Evolutionary conservation across 2,888 invertebrate species (phyloP), one percentile per base, ranked within the genome.

Genomic region (Eupithecia exiguata): DNA sequence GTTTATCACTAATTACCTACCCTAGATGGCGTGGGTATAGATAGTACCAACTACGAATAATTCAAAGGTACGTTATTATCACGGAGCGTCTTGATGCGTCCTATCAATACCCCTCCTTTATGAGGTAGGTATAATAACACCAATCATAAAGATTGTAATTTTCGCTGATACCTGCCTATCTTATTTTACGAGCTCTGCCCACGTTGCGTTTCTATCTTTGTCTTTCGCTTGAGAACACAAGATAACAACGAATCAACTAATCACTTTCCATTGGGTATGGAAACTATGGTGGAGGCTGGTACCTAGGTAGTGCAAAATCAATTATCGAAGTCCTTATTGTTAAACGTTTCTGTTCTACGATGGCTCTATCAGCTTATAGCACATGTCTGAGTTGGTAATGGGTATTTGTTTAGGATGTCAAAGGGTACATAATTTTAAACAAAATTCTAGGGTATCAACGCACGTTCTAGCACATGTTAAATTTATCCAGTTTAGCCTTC

Each of bases 401-500:
- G 5, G 49, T n/a, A n/a, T 49, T 46, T 46, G 12, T 5, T 46
- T 46, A 46, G 18, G 1, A 18, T 18, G 46, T 18, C 46, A 18
- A 46, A 18, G 16, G 18, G 5, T 7, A 46, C 6, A 46, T 40
- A 46, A 18, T 46, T 16, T 18, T 18, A 46, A 40, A 40, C 40
- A 40, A 40, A 40, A 4, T 40, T 10, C 43, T 43, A 43, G 14
- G 43, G 5, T 43, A 5, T 30, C 18, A 63, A 35, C 63, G 73
- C 85, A 84, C 84, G 81, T 81, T 75, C 70, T 74, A 30, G 30
- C 30, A 30, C 30, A 4, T 30, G 30, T 76, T 83, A 46, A 71
- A 85, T 87, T 86, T 85, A 88, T 86, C 84, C 84, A 81, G 77
- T n/a, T n/a, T n/a, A n/a, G n/a, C n/a, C n/a, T n/a, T n/a, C n/a